phyloP scores from a whole-genome alignment of 2,113 vertebrate species.

The Orthonyx spaldingii region DNA sequence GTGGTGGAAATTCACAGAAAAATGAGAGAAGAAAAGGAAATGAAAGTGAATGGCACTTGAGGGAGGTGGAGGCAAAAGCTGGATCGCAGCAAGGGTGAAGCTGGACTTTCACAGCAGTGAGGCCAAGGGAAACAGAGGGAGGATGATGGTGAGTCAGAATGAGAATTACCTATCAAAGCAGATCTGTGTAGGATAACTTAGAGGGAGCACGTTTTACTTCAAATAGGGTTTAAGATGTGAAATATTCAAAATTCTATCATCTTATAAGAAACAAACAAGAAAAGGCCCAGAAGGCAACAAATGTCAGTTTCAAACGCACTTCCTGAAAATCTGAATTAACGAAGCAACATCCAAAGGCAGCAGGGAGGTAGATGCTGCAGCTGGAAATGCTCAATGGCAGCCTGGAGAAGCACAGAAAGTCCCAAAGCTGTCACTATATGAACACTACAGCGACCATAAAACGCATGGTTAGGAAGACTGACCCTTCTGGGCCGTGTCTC shows the following conservation, averaged over 20 bases:
- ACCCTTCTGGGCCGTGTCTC: neutral
- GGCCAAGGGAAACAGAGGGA: neutral
- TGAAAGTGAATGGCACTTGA: neutral
- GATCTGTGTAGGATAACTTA: neutral
- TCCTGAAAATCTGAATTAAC: neutral
- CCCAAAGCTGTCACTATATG: neutral
- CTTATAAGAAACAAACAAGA: neutral
- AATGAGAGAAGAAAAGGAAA: neutral
- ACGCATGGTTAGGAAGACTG: neutral
- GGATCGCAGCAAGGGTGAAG: neutral
- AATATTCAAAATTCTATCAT: neutral
- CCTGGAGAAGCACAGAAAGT: neutral
- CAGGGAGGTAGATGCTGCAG: neutral
- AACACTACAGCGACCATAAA: neutral
- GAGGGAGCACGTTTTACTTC: neutral
- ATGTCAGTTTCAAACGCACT: neutral
- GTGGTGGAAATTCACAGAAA: neutral
- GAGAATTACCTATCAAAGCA: neutral
- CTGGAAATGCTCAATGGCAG: neutral
- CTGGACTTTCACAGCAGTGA: neutral
- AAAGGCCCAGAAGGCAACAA: neutral
- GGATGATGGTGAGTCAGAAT: neutral
- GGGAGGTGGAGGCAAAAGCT: neutral
- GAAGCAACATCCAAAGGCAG: neutral
- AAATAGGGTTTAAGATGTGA: neutral